Percentiles rank a stretch among this genome's conserved stretches.
phyloP scores from a whole-genome alignment of 2,888 invertebrate genomes.

The Tromatobia lineatoria region DNA sequence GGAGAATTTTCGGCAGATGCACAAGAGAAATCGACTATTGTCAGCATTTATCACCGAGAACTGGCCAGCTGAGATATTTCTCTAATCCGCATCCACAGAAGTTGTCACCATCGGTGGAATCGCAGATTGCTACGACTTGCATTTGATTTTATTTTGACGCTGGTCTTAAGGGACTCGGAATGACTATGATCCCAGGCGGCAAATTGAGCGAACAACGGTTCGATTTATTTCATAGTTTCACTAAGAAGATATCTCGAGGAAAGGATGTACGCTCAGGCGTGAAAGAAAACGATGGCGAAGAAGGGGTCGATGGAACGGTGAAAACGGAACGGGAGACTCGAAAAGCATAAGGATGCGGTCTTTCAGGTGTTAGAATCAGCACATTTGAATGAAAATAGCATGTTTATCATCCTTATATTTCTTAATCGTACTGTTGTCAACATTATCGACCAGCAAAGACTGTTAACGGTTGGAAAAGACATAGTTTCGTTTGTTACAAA shows the following conservation, averaged over 20 bases:
- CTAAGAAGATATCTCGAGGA: constrained; percentile 9
- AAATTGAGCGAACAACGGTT: constrained; percentile 31
- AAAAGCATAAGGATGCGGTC: constrained; percentile 49
- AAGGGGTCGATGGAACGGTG: not conserved
- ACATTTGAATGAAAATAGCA: no score
- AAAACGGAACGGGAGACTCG: constrained; percentile 55
- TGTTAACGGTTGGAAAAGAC: no score
- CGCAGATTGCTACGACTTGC: not conserved
- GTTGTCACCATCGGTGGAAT: not conserved
- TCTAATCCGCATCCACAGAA: no score
- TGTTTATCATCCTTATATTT: no score
- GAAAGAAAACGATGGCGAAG: not conserved
- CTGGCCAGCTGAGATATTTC: no score
- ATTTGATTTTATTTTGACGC: constrained; percentile 42
- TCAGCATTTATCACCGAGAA: no score
- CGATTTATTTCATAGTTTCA: constrained; percentile 51
- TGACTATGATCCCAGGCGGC: constrained; percentile 46
- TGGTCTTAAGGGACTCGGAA: constrained; percentile 54
- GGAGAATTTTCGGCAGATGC: no score
- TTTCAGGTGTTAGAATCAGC: no score
- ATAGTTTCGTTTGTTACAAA: no score
- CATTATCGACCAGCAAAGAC: no score
- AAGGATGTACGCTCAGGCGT: not conserved
- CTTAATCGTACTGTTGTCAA: no score
- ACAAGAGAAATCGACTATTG: no score